Evolutionary conservation across 2,888 invertebrate genomes (phyloP).

Genomic region (Tineola bisselliella): DNA sequence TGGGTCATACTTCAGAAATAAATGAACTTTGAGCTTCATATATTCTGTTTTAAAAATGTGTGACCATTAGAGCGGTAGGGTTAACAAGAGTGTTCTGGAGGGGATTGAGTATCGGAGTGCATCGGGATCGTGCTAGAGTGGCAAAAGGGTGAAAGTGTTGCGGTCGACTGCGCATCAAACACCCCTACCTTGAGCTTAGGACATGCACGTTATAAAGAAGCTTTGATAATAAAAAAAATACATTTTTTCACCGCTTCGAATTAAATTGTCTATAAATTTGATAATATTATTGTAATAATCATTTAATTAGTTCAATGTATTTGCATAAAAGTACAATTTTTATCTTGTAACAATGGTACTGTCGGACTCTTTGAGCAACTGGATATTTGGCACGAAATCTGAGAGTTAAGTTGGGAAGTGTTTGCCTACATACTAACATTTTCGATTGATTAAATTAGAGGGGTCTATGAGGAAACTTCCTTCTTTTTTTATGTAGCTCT

Average conservation of each 20-base stretch:
- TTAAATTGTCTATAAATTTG: no score
- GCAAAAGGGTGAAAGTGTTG: neutral
- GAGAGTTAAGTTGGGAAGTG: neutral
- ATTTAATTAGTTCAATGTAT: no score
- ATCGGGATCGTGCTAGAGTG: slow-evolving; percentile 7
- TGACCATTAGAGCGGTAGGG: slow-evolving; percentile 1
- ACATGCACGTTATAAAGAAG: neutral
- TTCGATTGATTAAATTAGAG: neutral
- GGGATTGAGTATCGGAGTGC: slow-evolving; percentile 4
- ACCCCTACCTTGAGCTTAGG: neutral
- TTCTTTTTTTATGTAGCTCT: no score
- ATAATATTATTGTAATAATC: no score
- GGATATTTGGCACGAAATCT: neutral
- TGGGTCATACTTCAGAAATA: neutral
- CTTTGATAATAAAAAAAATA: no score
- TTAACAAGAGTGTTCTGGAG: neutral
- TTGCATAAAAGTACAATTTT: no score
- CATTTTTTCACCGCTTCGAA: no score
- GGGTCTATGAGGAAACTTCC: neutral
- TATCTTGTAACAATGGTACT: no score
- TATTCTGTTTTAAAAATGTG: neutral
- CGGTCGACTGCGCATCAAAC: slow-evolving; percentile 8
- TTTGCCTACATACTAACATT: neutral
- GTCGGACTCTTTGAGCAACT: no score
- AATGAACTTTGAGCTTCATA: neutral